Evolutionary conservation across 2,888 invertebrate species (phyloP), one percentile per base, ranked within the genome.

Genomic region (Eristalinus sepulchralis): DNA sequence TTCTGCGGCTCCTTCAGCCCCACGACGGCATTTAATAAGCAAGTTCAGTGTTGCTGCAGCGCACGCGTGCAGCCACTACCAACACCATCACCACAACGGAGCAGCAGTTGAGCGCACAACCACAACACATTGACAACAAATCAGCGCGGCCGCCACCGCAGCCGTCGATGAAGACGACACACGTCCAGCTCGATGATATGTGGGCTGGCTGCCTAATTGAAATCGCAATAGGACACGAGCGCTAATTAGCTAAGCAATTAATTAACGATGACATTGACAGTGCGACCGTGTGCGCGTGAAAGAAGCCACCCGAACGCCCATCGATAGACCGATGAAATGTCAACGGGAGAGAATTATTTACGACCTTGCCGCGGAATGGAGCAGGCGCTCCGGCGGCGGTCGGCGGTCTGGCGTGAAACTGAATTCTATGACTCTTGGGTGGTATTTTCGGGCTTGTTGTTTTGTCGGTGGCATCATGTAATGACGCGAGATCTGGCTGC

Each of bases 221-320:
- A 82, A 86, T 86, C 85, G 85, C 85, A 86, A 82, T 86, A 82
- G 85, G 85, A 86, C 85, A 86, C 82, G 72, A 70, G 82, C 73
- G 85, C 82, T 86, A 86, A 86, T 86, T 82, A 82, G 77, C 66
- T 62, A 70, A 71, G 68, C 68, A 78, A 86, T 86, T 86, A 86
- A 86, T 86, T 86, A 86, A 82, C 78, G 78, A 82, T 63, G 64
- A 64, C 78, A 73, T 39, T 83, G 83, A 73, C 73, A 73, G 57
- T 57, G 67, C 22, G 57, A 59, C 20, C 71, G 77, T n/a, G 77
- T 63, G 76, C 8, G 22, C 59, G 20, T 10, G 47, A 67, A 63
- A 67, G 55, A 66, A 68, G 5, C 20, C 10, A 6, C 11, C 17
- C n/a, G 11, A 5, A 72, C 24, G 31, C 33, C 36, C 78, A 64